phyloP scores from a whole-genome alignment of 2,113 vertebrate genomes.

The Salvelinus fontinalis region DNA sequence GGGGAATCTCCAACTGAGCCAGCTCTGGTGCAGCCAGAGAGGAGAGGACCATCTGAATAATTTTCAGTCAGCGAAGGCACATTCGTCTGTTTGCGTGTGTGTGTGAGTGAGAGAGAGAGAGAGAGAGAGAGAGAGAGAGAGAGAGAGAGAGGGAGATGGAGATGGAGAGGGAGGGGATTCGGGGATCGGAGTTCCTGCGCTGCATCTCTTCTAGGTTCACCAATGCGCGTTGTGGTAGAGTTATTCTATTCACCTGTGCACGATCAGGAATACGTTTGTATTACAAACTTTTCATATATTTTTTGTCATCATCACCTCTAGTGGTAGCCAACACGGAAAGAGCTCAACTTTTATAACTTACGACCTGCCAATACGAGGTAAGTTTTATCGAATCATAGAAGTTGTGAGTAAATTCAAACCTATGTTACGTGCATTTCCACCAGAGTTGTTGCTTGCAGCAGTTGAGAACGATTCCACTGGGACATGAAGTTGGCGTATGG shows the following conservation, averaged over 20 bases:
- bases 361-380: background rate
- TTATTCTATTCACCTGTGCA: slow-evolving; percentile 28
- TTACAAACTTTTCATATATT: background rate
- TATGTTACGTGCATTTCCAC: background rate
- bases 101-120: background rate
- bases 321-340: slow-evolving; percentile 1
- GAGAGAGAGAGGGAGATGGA: slow-evolving; percentile 15
- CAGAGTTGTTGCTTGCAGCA: background rate
- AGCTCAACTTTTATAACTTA: slow-evolving; percentile 48
- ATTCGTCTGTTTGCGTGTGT: background rate
- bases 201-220: slow-evolving; percentile 52
- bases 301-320: background rate
- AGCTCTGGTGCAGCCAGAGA: slow-evolving; percentile 50
- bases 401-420: slow-evolving; percentile 53
- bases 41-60: background rate
- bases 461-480: background rate
- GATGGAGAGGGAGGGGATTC: background rate
- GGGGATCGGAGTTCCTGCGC: slow-evolving; percentile 28
- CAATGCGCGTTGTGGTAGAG: slow-evolving; percentile 49
- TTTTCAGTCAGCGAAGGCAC: background rate
- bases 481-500: slow-evolving; percentile 1
- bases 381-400: slow-evolving; percentile 21
- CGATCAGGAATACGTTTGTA: slow-evolving; percentile 52
- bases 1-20: slow-evolving; percentile 57
- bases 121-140: too few species aligned